Evolutionary conservation across 2,888 invertebrate genomes (phyloP), one percentile per base, ranked within the genome.

Genomic region (Ceraclea dissimilis): DNA sequence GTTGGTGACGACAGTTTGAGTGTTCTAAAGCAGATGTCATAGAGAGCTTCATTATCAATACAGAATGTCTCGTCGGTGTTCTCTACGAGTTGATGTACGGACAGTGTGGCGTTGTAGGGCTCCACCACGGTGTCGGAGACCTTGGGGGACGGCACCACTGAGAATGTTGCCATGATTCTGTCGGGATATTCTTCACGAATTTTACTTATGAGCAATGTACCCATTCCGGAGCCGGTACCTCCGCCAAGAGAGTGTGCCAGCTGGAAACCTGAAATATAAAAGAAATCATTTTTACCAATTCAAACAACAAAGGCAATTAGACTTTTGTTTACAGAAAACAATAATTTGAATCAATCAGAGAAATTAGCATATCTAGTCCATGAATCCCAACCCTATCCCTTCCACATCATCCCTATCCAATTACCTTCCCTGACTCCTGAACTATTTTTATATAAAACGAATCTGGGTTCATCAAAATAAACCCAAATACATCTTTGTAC

Each of bases 191-290:
- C 93, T 68, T 93, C 92, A 0, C 92, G 80, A 65, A 93, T 90
- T 74, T 92, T 93, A 61, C 89, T 90, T 63, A 93, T 90, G 2
- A 93, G 76, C 5, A 93, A 73, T 0, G 93, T 93, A 5, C 92
- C 93, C 86, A 93, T 84, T 1, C 92, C 93, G 0, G 90, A 90
- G 0, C 93, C 93, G 0, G 92, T 93, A 16, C 93, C 92, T 6
- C 93, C 93, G 1, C 93, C 91, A 16, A 93, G 78, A 0, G 92
- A 93, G 68, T 90, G 90, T 0, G 89, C 84, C 55, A 91, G 69
- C 66, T 87, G 87, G 72, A 90, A 90, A 0, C 93, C 93, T 75
- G 62, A 1, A 21, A 46, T 48, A 39, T 39, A 8, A 39, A 39
- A 4, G 13, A 39, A 13, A 39, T 39, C 8, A 16, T 4, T 16